Percentiles rank a stretch among this genome's conserved stretches.
Conservation (phyloP, 2,797 vertebrate species). For the Bradypus variegatus region DNA sequence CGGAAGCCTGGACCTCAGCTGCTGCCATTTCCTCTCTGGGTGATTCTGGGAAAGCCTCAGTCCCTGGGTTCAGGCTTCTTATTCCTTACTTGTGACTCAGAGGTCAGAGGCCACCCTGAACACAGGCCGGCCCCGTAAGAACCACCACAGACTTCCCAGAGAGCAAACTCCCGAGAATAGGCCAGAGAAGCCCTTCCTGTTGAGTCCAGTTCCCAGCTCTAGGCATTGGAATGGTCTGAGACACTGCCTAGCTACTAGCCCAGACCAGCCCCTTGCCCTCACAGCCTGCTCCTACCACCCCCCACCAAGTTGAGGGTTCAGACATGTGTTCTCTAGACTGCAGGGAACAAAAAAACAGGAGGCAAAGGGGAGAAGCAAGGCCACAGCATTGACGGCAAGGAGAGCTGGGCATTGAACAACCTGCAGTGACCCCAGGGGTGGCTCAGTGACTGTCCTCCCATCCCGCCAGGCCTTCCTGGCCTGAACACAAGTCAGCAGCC, state of each 20-base stretch:
- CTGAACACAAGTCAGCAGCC: neutral
- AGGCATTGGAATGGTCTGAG: too few relatives aligned
- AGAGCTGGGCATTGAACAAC: neutral
- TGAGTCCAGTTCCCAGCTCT: neutral
- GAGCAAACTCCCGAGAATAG: neutral
- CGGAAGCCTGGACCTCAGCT: neutral
- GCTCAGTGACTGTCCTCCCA: too few relatives aligned
- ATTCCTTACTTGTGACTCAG: neutral
- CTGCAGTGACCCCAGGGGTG: accelerated
- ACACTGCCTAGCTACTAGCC: neutral
- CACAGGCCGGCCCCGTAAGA: too few relatives aligned
- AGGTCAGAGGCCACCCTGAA: neutral
- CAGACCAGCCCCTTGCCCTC: neutral
- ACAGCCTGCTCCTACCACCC: neutral
- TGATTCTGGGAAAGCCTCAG: neutral
- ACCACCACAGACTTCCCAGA: neutral
- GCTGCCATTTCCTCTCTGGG: neutral
- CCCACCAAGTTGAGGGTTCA: neutral
- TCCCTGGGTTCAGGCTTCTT: neutral
- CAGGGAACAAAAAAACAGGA: neutral
- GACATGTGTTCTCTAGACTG: neutral
- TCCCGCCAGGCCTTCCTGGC: neutral
- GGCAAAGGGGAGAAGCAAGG: neutral
- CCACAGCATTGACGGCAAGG: neutral
- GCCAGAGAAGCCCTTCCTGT: neutral